Evolutionary conservation across 2,113 vertebrate species (phyloP).

Genomic region (Phalacrocorax pelagicus): DNA sequence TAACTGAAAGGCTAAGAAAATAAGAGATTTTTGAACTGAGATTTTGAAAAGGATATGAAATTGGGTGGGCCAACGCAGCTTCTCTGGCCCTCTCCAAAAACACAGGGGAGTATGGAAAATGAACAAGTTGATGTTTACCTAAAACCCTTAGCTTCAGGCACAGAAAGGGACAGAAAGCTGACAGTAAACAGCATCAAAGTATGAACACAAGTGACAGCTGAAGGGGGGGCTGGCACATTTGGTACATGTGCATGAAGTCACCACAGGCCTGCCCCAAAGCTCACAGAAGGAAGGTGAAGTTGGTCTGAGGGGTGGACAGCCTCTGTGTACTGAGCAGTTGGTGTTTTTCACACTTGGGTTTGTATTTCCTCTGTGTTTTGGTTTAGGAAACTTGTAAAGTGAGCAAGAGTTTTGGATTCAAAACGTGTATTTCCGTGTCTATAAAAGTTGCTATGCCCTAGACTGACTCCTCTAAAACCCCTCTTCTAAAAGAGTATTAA

Average conservation of each 20-base stretch:
- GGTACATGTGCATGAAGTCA: background rate
- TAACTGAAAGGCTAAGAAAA: background rate
- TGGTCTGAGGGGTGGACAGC: background rate
- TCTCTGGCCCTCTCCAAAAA: background rate
- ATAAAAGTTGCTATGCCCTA: background rate
- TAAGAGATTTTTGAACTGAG: background rate
- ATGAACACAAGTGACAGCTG: background rate
- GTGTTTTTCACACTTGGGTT: background rate
- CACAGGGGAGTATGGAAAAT: background rate
- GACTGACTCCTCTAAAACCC: background rate
- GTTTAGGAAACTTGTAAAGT: background rate
- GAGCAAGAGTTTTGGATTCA: background rate
- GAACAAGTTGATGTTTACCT: background rate
- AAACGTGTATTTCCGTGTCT: background rate
- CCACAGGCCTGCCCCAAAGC: background rate
- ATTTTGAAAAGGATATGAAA: background rate
- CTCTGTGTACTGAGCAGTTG: background rate
- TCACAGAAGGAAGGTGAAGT: background rate
- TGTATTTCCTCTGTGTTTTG: background rate
- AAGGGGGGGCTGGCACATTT: fast-evolving
- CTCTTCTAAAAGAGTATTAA: slow-evolving; percentile 11
- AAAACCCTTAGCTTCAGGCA: background rate
- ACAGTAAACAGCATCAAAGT: background rate
- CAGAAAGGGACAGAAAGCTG: background rate
- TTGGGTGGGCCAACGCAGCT: background rate